phyloP scores from a whole-genome alignment of 2,888 invertebrate species.

The Lepas anatifera region DNA sequence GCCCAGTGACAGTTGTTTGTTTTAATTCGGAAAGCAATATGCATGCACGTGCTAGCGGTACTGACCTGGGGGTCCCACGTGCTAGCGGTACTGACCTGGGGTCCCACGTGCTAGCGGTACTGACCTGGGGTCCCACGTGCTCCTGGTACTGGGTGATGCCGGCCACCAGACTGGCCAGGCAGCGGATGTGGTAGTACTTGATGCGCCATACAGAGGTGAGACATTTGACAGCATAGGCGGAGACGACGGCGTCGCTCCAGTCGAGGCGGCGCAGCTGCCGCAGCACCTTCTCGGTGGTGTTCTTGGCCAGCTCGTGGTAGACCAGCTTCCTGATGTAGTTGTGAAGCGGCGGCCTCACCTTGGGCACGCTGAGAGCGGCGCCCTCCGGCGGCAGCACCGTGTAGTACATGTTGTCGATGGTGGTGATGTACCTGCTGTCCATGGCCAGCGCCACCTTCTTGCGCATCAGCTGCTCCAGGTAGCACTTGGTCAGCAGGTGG shows the following conservation, averaged over 20 bases:
- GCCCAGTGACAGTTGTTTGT: too few species aligned
- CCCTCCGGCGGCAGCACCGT: constrained; percentile 84
- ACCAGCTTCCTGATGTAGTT: constrained; percentile 80
- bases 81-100: too few species aligned
- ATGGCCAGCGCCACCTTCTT: constrained; percentile 71
- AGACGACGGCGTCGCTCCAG: constrained; percentile 68
- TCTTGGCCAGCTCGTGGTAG: constrained; percentile 70
- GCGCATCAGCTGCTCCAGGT: constrained; percentile 93
- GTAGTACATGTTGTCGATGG: constrained; percentile 94
- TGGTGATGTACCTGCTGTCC: constrained; percentile 80
- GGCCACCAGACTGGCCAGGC: constrained; percentile 76
- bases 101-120: too few species aligned
- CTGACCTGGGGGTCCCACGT: too few species aligned
- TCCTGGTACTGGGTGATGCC: constrained; percentile 87
- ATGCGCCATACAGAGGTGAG: constrained; percentile 80
- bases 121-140: constrained; percentile 59
- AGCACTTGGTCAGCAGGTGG: constrained; percentile 83
- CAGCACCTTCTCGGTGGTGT: constrained; percentile 71
- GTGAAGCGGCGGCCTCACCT: constrained; percentile 63
- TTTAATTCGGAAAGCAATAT: too few species aligned
- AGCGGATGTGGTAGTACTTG: constrained; percentile 77
- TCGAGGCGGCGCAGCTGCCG: constrained; percentile 77
- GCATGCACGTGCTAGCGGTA: too few species aligned
- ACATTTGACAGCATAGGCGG: constrained; percentile 69
- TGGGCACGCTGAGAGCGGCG: constrained; percentile 42